Evolutionary conservation across 2,797 vertebrate species (phyloP).

Genomic region (Bucorvus abyssinicus): DNA sequence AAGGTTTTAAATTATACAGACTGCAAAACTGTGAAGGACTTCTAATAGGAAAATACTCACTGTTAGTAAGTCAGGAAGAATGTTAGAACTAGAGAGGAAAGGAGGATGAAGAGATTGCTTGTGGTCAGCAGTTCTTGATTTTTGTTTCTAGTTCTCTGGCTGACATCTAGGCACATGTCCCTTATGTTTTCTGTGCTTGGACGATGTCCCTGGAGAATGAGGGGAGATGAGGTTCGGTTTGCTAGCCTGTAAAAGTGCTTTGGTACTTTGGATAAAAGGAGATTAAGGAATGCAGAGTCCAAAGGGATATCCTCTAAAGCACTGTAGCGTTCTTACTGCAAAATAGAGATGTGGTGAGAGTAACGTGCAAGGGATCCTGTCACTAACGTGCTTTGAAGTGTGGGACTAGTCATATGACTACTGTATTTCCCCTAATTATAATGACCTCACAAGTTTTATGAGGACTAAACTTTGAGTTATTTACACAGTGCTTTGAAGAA

Average conservation of each 20-base stretch:
- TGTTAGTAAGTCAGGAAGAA: not conserved
- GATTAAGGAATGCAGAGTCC: not conserved
- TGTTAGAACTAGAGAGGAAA: not conserved
- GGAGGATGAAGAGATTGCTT: not conserved
- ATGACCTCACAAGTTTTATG: not conserved
- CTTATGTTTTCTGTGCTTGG: not conserved
- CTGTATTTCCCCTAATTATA: not conserved
- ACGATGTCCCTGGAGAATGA: not conserved
- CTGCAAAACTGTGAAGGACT: not conserved
- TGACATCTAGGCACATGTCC: not conserved
- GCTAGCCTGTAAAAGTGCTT: not conserved
- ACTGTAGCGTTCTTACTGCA: not conserved
- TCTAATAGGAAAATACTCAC: not conserved
- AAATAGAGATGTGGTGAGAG: not conserved
- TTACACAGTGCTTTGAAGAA: not conserved
- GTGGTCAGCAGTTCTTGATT: not conserved
- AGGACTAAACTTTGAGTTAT: not conserved
- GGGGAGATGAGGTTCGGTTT: not conserved
- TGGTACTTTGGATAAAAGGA: not conserved
- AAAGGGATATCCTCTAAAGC: not conserved
- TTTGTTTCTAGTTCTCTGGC: not conserved
- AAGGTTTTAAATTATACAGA: rapidly evolving
- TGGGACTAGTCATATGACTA: not conserved
- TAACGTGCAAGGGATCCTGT: not conserved
- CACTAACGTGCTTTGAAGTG: not conserved